phyloP scores from a whole-genome alignment of 2,888 invertebrate species.

The Julus scandinavius region DNA sequence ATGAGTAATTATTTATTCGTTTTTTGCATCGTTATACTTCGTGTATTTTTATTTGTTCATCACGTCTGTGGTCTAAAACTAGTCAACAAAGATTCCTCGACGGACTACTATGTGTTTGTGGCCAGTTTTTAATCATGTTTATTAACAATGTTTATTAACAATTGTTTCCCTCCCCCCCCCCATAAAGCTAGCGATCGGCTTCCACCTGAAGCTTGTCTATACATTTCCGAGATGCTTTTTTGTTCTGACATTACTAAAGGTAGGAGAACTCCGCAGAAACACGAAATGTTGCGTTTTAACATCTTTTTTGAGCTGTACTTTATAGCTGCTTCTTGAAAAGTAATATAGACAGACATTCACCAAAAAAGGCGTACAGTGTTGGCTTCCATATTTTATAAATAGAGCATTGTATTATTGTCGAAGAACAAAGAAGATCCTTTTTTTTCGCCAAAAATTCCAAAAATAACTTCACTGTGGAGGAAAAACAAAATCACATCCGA shows the following conservation, averaged over 20 bases:
- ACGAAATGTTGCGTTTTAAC: neutral
- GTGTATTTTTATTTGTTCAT: too few species aligned
- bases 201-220: too few species aligned
- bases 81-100: too few species aligned
- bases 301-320: neutral
- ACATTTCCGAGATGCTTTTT: too few species aligned
- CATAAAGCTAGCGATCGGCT: too few species aligned
- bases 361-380: slow-evolving; percentile 31
- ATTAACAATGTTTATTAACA: too few species aligned
- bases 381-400: slow-evolving; percentile 42
- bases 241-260: neutral
- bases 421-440: slow-evolving; percentile 42
- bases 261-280: neutral
- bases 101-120: too few species aligned
- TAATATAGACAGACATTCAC: neutral
- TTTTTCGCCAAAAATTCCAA: slow-evolving; percentile 28
- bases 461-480: slow-evolving; percentile 23
- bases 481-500: slow-evolving; percentile 42
- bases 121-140: too few species aligned
- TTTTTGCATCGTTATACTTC: too few species aligned
- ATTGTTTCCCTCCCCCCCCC: too few species aligned
- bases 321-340: neutral
- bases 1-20: too few species aligned
- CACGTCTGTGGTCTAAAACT: too few species aligned
- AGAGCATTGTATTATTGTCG: slow-evolving; percentile 42